Percentiles rank a stretch among this genome's conserved stretches.
phyloP scores from a whole-genome alignment of 1,140 invertebrate species.

The Scylla paramamosain region DNA sequence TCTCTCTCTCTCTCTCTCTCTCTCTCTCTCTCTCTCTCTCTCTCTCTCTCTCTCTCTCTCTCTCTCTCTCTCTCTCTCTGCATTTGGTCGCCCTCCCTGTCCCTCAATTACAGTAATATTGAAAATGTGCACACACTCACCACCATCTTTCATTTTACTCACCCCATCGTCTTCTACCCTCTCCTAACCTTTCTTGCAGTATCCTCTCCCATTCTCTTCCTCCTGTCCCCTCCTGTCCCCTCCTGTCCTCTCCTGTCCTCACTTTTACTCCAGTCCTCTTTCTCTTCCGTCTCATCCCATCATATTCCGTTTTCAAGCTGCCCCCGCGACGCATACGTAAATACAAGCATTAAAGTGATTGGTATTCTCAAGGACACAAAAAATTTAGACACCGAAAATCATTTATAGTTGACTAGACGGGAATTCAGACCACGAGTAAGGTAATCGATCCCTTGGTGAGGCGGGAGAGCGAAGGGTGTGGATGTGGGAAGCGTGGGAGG shows the following conservation, averaged over 20 bases:
- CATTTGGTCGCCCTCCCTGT: neutral
- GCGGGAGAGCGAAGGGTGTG: too few relatives aligned
- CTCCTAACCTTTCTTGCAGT: too few relatives aligned
- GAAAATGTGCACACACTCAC: neutral
- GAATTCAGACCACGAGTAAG: neutral
- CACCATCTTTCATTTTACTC: neutral
- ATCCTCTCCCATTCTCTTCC: neutral
- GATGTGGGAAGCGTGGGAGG: too few relatives aligned
- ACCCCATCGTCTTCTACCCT: neutral
- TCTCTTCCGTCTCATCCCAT: neutral
- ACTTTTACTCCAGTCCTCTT: neutral
- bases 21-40: slow-evolving; percentile 21
- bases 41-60: neutral
- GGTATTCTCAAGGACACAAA: neutral
- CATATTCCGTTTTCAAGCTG: too few relatives aligned
- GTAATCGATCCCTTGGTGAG: neutral
- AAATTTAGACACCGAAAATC: neutral
- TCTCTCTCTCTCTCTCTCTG: neutral
- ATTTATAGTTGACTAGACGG: neutral
- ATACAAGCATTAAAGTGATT: slow-evolving; percentile 3
- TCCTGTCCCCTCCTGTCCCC: neutral
- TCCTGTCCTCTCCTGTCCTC: neutral
- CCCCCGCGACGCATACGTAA: neutral
- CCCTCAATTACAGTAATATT: neutral
- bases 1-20: too few relatives aligned